Base-by-base conservation (phyloP, 2,797 vertebrate genomes). In the Parauchenoglanis punctatus region DNA sequence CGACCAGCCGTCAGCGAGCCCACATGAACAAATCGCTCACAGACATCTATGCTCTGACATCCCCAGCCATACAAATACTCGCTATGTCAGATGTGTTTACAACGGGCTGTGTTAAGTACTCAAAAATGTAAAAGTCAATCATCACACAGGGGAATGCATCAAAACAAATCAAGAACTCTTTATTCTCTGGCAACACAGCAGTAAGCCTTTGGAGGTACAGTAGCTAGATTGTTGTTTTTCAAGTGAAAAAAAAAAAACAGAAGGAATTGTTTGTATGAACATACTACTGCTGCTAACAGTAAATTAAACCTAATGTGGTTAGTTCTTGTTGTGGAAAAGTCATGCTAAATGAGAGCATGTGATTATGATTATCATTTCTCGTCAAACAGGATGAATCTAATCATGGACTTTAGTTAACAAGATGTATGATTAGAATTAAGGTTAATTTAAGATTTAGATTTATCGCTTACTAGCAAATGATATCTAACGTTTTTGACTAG, bases 1-100 rank as follows among this genome's bases (percentile, higher is more conserved):
- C 78, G 2, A 68, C 76, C 84, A 52, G 81, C 84, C 70, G 46
- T 67, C 76, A 86, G 70, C 65, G 40, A n/a, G 52, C 77, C 72
- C 85, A 87, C 84, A 88, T 87, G 88, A 87, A 84, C 88, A 58
- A 88, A 90, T 91, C 84, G 70, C 84, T 91, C 87, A 89, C 75
- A 89, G 83, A 85, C 88, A 73, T 82, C 83, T 65, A 56, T 65
- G 61, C 70, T 84, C 83, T 28, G 58, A 87, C 77, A 63, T 73
- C 28, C 20, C 54, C 56, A 31, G 25, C 70, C 23, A 18, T 46
- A 56, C 70, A 87, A 73, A 83, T 78, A 73, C 59, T 87, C 35
- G 46, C 61, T 56, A 46, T 28, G 63, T 75, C 35, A 65, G 72
- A 58, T 77, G 59, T 78, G 82, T 85, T 87, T 84, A 52, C 56